A percentile compares a stretch with the other conserved stretches of the same genome.
Evolutionary conservation across 64 coral and sea anemone species (phyloP).

Genomic region (Trachythela sp.): DNA sequence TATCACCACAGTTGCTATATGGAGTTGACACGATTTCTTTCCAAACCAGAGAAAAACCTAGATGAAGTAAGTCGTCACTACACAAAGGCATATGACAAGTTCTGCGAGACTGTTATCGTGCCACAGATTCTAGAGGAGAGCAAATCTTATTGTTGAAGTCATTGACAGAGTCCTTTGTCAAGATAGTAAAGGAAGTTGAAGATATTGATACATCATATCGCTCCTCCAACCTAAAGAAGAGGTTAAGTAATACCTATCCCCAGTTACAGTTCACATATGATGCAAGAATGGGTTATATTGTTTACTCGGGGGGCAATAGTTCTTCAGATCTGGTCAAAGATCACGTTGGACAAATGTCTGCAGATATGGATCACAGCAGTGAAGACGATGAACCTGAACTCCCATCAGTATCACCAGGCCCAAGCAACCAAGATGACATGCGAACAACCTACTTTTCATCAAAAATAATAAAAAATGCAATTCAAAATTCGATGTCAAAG

Average conservation of each 20-base stretch:
- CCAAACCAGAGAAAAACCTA: not conserved
- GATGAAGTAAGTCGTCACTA: not conserved
- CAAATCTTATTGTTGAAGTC: not conserved
- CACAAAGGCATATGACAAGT: not conserved
- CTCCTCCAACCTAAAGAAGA: not conserved
- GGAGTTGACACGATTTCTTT: not conserved
- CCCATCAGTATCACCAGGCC: not conserved
- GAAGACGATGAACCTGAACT: not conserved
- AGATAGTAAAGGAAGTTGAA: conserved; percentile 1
- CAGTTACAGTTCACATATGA: not conserved
- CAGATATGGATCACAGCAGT: not conserved
- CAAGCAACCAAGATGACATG: not conserved
- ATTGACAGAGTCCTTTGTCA: not conserved
- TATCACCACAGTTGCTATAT: not conserved
- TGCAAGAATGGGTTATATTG: not conserved
- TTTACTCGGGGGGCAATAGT: not conserved
- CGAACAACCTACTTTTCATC: not conserved
- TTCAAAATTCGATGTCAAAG: not conserved
- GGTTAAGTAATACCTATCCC: not conserved
- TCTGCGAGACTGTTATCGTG: not conserved
- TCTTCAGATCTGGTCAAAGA: not conserved
- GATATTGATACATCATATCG: not conserved
- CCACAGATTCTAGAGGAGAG: not conserved
- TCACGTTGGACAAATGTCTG: conserved; percentile 18
- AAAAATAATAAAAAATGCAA: not conserved